Percentiles rank a stretch among this genome's conserved stretches.
Conservation (phyloP, 2,888 invertebrate genomes). For the Athrips mouffetella region DNA sequence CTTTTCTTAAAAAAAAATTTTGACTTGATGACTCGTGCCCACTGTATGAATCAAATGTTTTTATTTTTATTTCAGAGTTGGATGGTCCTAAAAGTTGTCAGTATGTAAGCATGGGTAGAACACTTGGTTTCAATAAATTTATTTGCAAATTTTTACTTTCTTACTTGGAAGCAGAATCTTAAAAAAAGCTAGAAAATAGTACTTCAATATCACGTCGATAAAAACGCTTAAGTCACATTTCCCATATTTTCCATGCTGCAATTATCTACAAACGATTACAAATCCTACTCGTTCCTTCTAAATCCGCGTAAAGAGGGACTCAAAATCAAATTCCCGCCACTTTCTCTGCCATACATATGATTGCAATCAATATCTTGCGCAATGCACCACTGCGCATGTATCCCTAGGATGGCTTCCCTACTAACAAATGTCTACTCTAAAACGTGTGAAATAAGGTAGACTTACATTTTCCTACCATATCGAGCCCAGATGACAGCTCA, state of each 20-base stretch:
- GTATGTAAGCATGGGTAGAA: too few relatives aligned
- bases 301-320: slow-evolving; percentile 23
- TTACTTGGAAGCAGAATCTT: too few relatives aligned
- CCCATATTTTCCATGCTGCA: neutral
- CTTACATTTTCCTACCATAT: neutral
- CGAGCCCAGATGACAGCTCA: slow-evolving; percentile 60
- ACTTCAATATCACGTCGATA: neutral
- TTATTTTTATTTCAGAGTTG: too few relatives aligned
- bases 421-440: slow-evolving; percentile 22
- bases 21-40: too few relatives aligned
- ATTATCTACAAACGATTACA: neutral
- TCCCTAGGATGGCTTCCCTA: slow-evolving; percentile 34
- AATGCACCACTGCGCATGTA: slow-evolving; percentile 73
- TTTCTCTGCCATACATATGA: slow-evolving; percentile 59
- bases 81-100: too few relatives aligned
- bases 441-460: slow-evolving; percentile 16
- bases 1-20: too few relatives aligned
- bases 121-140: too few relatives aligned
- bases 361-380: slow-evolving; percentile 74
- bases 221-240: neutral
- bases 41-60: too few relatives aligned
- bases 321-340: slow-evolving; percentile 62
- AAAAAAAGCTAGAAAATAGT: too few relatives aligned
- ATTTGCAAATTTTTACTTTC: too few relatives aligned
- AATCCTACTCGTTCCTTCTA: neutral